Evolutionary conservation across 2,113 vertebrate genomes (phyloP), one percentile per base, ranked within the genome.

Genomic region (Phocoena phocoena): DNA sequence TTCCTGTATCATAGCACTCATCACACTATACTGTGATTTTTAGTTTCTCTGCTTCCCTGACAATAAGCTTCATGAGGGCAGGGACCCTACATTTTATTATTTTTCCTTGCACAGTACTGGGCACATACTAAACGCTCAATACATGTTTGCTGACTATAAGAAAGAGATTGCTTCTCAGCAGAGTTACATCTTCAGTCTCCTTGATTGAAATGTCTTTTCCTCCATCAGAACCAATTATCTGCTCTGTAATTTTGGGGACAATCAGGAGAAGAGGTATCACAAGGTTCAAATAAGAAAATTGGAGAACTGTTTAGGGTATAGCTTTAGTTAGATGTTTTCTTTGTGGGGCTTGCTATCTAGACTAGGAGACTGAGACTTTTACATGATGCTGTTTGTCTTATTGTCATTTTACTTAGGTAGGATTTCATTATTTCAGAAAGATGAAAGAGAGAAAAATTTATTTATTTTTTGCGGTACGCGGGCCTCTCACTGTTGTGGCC

Each of bases 221-320:
- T 93, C 25, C 15, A 10, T 63, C 25, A 89, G 38, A 89, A 80
- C 21, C 17, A 96, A 85, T 94, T 67, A 86, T 67, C 47, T 94
- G 26, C 47, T 90, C 36, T 87, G 47, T 81, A 93, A 93, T 73
- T 95, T 95, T 87, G 77, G 68, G 93, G 62, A 71, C 44, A 81
- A 13, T 13, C 11, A 79, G 47, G 86, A 91, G 88, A 95, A 82
- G 65, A 65, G 33, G 60, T 25, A 26, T 65, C 87, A 31, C 1
- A 89, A 89, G 20, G 3, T 23, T 96, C 71, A 70, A 60, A 33
- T 82, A 82, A 96, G 67, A 74, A 90, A 87, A 71, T n/a, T 92
- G 62, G 71, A 96, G 67, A 86, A 94, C 8, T 77, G n/a, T 90
- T 82, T 82, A 82, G 88, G 50, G 4, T 67, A 36, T 68, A 33